Conservation (phyloP, 2,888 invertebrate species). For the Chrysodeixis includens region DNA sequence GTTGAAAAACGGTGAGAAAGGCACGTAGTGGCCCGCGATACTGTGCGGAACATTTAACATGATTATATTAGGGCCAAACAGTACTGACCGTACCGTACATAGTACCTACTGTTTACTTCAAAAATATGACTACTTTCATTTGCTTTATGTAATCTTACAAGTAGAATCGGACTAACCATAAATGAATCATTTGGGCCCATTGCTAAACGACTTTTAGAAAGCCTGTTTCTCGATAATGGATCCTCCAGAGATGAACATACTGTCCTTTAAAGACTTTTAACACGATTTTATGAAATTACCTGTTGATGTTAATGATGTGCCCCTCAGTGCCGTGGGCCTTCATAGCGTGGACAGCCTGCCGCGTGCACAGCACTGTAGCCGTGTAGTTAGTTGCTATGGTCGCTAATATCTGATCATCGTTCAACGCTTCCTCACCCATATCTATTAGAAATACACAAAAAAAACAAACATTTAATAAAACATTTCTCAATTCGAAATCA, state of each 20-base stretch:
- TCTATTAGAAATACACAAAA: conserved; percentile 47
- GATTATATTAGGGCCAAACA: too few species aligned
- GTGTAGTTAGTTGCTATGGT: conserved; percentile 81
- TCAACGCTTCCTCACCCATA: conserved; percentile 57
- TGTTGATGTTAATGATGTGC: conserved; percentile 82
- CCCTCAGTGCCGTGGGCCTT: conserved; percentile 73
- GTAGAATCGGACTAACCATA: too few species aligned
- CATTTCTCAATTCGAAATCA: too few species aligned
- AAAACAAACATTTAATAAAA: too few species aligned
- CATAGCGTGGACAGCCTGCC: conserved; percentile 83
- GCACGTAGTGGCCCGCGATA: conserved; percentile 76
- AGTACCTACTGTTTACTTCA: not conserved
- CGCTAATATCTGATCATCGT: conserved; percentile 56
- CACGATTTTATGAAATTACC: conserved; percentile 18
- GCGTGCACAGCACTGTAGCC: conserved; percentile 80
- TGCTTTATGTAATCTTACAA: too few species aligned
- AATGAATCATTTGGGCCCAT: too few species aligned
- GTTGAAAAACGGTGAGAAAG: conserved; percentile 64
- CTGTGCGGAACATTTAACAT: conserved; percentile 59
- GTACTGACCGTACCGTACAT: too few species aligned
- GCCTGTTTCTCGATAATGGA: too few species aligned
- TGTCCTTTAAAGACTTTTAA: not conserved
- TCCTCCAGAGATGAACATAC: too few species aligned
- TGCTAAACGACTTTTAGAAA: too few species aligned
- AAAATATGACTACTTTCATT: too few species aligned